These are phyloP conservation scores for human (Homo sapiens) DNA, from an alignment of 2,113 vertebrate genomes.

Conservation along the genomic window GRCh38 chr22:45278501-45279000, in stretches of 20 bases:
- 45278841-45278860: neutral
- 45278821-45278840: neutral
- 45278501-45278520: accelerated
- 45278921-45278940: too few species aligned
- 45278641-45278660: neutral
- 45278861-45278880: neutral
- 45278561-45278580: neutral
- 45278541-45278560: accelerated
- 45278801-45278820: accelerated
- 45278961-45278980: too few species aligned
- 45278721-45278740: neutral
- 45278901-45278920: too few species aligned
- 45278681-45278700: too few species aligned
- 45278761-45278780: too few species aligned
- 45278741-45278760: accelerated
- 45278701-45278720: neutral
- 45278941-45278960: too few species aligned
- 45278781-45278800: accelerated
- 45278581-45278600: neutral
- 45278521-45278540: neutral
- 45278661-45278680: neutral
- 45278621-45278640: neutral
- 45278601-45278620: neutral
- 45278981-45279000: too few species aligned
- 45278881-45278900: too few species aligned